Conservation (phyloP, 2,113 vertebrate species). For the Myotis yumanensis region DNA sequence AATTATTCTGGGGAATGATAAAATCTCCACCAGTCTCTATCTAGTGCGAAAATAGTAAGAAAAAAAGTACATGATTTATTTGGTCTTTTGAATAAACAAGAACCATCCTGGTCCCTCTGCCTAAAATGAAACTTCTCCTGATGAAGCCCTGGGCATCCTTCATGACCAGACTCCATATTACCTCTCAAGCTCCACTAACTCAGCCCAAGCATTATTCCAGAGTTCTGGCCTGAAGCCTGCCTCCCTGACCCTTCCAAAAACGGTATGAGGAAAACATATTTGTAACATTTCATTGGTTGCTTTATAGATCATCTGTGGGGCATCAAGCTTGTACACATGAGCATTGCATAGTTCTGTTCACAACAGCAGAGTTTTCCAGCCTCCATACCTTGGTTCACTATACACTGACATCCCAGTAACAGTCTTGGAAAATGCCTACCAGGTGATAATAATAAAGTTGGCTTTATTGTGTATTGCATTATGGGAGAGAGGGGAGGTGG, state of each 20-base stretch:
- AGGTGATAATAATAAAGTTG: neutral
- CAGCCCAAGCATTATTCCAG: neutral
- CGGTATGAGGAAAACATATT: neutral
- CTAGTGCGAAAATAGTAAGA: neutral
- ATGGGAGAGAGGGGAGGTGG: neutral
- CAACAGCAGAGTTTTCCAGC: neutral
- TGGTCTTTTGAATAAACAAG: neutral
- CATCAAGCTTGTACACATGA: neutral
- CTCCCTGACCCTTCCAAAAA: neutral
- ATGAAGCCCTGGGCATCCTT: neutral
- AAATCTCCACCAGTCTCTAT: neutral
- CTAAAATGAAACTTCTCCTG: neutral
- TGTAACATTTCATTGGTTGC: neutral
- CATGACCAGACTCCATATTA: rapidly evolving
- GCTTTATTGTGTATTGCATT: neutral
- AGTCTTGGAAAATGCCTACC: neutral
- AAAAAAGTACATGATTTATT: neutral
- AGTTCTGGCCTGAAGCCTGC: neutral
- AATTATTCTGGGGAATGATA: neutral
- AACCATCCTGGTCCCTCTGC: neutral
- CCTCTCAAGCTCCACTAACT: neutral
- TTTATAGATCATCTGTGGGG: neutral
- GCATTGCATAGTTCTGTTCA: neutral
- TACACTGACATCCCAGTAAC: neutral
- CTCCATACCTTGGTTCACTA: neutral